Evolutionary conservation across 2,888 invertebrate species (phyloP).

Genomic region (Cephalotes varians): DNA sequence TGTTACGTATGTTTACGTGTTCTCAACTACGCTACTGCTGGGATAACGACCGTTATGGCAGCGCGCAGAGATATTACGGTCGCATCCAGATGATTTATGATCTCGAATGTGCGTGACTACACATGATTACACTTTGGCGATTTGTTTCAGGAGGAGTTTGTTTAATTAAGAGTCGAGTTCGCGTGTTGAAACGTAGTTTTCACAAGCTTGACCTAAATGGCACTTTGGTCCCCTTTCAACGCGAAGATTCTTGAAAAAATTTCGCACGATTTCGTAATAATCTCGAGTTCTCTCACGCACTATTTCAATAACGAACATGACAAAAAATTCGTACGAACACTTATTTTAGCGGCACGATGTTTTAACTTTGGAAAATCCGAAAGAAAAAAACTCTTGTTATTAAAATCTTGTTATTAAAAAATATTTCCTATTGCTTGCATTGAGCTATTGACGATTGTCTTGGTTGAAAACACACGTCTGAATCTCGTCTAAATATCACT

Average conservation of each 20-base stretch:
- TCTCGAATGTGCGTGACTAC: conserved; percentile 8
- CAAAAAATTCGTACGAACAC: neutral
- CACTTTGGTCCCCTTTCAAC: neutral
- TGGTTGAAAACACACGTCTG: neutral
- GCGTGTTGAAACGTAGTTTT: neutral
- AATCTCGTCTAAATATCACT: conserved; percentile 6
- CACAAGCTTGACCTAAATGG: neutral
- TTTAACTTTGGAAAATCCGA: neutral
- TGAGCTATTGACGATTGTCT: neutral
- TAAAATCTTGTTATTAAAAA: neutral
- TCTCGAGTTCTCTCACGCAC: neutral
- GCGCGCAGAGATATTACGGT: conserved; percentile 1
- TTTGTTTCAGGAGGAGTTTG: neutral
- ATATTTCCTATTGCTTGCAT: neutral
- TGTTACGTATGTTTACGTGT: neutral
- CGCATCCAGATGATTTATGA: conserved; percentile 35
- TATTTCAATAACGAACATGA: neutral
- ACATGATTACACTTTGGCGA: neutral
- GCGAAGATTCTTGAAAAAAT: neutral
- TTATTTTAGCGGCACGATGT: neutral
- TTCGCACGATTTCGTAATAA: neutral
- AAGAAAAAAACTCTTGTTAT: too few species aligned
- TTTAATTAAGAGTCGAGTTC: conserved; percentile 40
- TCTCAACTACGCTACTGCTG: neutral
- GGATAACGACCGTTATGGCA: neutral